These are phyloP conservation scores for Ailurus styani DNA, from an alignment of 2,113 vertebrate species.

Conservation along the genomic window DNA sequence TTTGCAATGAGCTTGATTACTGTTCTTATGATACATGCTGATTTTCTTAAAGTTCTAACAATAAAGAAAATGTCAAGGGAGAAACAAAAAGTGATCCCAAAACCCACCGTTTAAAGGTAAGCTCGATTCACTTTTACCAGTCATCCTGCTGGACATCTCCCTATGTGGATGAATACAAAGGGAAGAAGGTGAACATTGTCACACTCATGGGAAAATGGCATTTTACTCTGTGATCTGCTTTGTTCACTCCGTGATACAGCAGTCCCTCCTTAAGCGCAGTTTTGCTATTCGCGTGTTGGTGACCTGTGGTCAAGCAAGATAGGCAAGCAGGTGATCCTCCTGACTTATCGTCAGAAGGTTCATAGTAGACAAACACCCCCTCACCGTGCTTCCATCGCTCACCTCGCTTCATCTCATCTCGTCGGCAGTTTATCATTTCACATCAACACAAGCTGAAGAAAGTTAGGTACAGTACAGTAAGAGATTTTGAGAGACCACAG, in stretches of 20 bases:
- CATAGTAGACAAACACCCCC: neutral
- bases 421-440: neutral
- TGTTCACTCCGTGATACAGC: neutral
- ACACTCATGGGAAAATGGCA: neutral
- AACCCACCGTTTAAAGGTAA: neutral
- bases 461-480: neutral
- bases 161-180: neutral
- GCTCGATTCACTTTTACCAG: neutral
- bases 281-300: neutral
- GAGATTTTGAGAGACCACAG: neutral
- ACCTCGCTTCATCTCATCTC: neutral
- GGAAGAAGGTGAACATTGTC: neutral
- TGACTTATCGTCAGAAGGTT: neutral
- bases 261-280: neutral
- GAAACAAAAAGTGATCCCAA: neutral
- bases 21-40: neutral
- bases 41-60: neutral
- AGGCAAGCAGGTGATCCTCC: neutral
- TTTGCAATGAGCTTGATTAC: neutral
- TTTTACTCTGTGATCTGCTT: neutral
- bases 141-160: neutral
- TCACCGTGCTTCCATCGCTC: neutral
- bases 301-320: neutral
- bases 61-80: neutral
- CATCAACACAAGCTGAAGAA: neutral